A percentile compares a stretch with the other conserved stretches of the same genome.
Evolutionary conservation across 2,888 invertebrate species (phyloP).

Genomic region (Molorchus minor): DNA sequence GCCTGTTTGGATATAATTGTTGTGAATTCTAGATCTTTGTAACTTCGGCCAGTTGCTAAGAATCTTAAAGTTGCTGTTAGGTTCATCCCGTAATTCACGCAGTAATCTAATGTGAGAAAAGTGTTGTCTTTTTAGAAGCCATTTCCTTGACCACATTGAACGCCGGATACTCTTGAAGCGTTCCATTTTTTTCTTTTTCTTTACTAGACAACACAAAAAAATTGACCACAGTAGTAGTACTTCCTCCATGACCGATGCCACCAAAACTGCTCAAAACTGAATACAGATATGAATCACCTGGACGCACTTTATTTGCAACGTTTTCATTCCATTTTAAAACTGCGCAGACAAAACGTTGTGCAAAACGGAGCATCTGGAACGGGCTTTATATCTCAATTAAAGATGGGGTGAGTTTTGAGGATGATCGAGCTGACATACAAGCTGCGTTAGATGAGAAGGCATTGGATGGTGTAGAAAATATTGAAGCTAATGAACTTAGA

Average conservation of each 20-base stretch:
- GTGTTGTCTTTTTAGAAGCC: slow-evolving; percentile 5
- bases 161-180: background rate
- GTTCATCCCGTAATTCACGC: background rate
- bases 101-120: slow-evolving; percentile 1
- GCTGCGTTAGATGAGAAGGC: too few species aligned
- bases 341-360: slow-evolving; percentile 17
- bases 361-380: slow-evolving; percentile 4
- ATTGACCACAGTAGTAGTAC: slow-evolving; percentile 10
- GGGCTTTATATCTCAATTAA: too few species aligned
- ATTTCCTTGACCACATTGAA: slow-evolving; percentile 1
- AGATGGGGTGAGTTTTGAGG: too few species aligned
- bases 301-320: slow-evolving; percentile 1
- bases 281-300: background rate
- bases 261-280: background rate
- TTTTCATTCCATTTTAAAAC: slow-evolving; percentile 4
- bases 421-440: too few species aligned
- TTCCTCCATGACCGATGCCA: slow-evolving; percentile 1
- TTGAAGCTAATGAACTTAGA: too few species aligned
- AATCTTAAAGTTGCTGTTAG: slow-evolving; percentile 38
- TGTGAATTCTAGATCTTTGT: slow-evolving; percentile 43
- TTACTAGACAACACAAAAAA: background rate
- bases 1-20: slow-evolving; percentile 39
- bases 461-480: too few species aligned
- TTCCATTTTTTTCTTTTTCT: background rate
- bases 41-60: slow-evolving; percentile 46